Conservation (phyloP, 2,888 invertebrate species). For the Drosophila falleni region DNA sequence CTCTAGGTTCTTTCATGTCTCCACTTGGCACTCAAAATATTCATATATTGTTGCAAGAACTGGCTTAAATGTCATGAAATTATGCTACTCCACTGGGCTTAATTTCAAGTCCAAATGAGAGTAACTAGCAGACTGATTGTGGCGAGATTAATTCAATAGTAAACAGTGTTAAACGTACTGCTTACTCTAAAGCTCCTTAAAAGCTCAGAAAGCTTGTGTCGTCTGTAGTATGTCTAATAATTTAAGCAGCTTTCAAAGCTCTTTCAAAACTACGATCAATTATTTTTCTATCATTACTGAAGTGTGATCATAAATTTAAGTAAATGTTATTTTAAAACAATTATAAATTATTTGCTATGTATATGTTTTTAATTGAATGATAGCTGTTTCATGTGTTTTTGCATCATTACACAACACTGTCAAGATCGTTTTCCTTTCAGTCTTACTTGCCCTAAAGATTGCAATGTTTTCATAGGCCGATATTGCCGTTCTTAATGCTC, state of each 20-base stretch:
- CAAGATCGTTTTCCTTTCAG: too few species aligned
- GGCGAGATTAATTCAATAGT: not conserved
- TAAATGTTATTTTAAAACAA: too few species aligned
- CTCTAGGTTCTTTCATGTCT: not conserved
- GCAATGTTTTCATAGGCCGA: too few species aligned
- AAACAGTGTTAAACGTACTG: not conserved
- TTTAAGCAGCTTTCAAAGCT: not conserved
- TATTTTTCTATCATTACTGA: too few species aligned
- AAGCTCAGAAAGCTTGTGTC: not conserved
- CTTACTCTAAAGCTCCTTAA: not conserved
- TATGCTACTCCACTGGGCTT: not conserved
- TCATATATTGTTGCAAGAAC: constrained; percentile 10
- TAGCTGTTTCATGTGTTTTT: too few species aligned
- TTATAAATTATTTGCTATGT: too few species aligned
- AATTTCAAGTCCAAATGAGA: constrained; percentile 15
- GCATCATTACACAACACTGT: too few species aligned
- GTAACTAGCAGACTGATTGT: constrained; percentile 17
- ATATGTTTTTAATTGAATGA: too few species aligned
- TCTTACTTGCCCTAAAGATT: too few species aligned
- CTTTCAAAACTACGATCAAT: not conserved
- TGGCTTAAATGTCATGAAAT: constrained; percentile 21
- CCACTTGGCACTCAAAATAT: constrained; percentile 23
- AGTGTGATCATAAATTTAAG: too few species aligned
- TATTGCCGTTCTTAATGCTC: too few species aligned
- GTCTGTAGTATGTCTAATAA: not conserved